A percentile compares a stretch with the other conserved stretches of the same genome.
These are phyloP conservation scores for Tricholauxania praeusta DNA, from an alignment of 2,888 invertebrate genomes.

Conservation along the genomic window DNA sequence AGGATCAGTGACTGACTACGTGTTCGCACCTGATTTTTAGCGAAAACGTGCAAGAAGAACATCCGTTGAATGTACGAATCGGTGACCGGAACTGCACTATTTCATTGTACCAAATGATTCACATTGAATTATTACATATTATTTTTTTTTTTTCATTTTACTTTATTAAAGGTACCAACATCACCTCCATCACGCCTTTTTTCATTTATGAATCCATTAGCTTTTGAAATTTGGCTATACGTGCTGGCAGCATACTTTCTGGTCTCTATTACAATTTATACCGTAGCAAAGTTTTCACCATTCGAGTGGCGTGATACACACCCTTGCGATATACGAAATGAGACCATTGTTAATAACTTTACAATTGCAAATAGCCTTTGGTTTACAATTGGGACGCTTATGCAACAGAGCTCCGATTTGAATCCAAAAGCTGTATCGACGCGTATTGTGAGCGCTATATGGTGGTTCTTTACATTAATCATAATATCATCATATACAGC, in stretches of 20 bases:
- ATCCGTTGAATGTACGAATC: too few species aligned
- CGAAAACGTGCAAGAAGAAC: too few species aligned
- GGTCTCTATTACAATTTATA: slow-evolving; percentile 82
- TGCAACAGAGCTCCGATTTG: slow-evolving; percentile 86
- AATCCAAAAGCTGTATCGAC: slow-evolving; percentile 78
- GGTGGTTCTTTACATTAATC: slow-evolving; percentile 94
- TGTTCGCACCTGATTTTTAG: too few species aligned
- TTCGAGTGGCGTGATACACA: slow-evolving; percentile 85
- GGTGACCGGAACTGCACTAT: too few species aligned
- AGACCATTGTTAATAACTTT: slow-evolving; percentile 78
- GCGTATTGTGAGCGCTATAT: slow-evolving; percentile 85
- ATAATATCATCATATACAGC: slow-evolving; percentile 93
- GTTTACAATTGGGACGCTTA: slow-evolving; percentile 90
- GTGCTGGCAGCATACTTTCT: slow-evolving; percentile 83
- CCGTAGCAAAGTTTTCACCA: slow-evolving; percentile 83
- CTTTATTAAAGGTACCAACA: slow-evolving; percentile 74
- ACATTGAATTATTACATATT: not conserved
- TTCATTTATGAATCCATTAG: slow-evolving; percentile 89
- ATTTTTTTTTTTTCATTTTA: not conserved
- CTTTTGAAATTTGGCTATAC: slow-evolving; percentile 88
- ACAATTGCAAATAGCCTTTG: slow-evolving; percentile 86
- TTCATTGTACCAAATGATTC: too few species aligned
- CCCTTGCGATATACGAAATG: slow-evolving; percentile 71
- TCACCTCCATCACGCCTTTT: slow-evolving; percentile 79
- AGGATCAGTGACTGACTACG: too few species aligned